A percentile compares a stretch with the other conserved stretches of the same genome.
Evolutionary conservation across 23 tunicate genomes (phyloP).

Genomic region (Halocynthia roretzi): DNA sequence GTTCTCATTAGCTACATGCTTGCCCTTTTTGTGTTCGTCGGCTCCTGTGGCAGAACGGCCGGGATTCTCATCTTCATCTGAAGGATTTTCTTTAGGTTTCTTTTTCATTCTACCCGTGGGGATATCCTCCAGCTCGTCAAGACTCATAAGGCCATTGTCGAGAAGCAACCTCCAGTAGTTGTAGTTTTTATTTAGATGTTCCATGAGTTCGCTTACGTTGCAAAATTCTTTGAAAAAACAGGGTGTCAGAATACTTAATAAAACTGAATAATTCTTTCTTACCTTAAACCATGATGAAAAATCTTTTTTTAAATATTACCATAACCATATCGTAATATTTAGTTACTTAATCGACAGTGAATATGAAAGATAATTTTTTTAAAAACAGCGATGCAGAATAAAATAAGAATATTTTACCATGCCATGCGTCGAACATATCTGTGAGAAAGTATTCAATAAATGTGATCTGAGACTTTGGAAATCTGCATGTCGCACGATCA

Average conservation of each 20-base stretch:
- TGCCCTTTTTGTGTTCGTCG: no score
- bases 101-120: no score
- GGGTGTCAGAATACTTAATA: not conserved
- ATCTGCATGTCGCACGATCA: slow-evolving; percentile 55
- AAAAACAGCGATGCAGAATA: not conserved
- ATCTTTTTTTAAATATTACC: not conserved
- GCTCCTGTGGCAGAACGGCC: no score
- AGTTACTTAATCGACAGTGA: no score
- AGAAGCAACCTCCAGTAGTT: slow-evolving; percentile 49
- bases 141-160: slow-evolving; percentile 35
- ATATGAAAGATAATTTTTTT: not conserved
- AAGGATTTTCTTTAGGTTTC: no score
- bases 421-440: slow-evolving; percentile 91
- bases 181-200: slow-evolving; percentile 37
- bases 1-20: no score
- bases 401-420: slow-evolving; percentile 21
- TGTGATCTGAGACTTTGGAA: slow-evolving; percentile 72
- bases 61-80: no score
- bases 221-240: slow-evolving; percentile 49
- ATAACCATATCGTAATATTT: not conserved
- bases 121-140: slow-evolving; percentile 39
- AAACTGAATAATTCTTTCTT: not conserved
- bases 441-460: slow-evolving; percentile 74
- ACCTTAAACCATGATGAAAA: not conserved
- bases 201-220: slow-evolving; percentile 47